These are phyloP conservation scores for Sitta europaea DNA, from an alignment of 2,113 vertebrate species.

Conservation along the genomic window DNA sequence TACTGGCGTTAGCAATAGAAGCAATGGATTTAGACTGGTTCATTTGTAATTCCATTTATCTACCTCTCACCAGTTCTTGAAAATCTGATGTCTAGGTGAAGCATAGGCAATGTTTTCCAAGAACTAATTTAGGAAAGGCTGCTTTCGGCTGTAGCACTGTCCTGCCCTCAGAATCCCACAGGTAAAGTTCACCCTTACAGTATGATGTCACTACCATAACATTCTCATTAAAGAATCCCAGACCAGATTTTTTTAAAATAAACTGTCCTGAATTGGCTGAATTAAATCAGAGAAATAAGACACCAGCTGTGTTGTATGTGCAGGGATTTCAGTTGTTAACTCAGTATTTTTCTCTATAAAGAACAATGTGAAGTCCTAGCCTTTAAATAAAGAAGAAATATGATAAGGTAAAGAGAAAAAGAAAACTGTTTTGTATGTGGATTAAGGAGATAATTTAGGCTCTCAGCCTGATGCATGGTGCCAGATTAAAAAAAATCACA, in stretches of 20 bases:
- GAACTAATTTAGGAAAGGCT: neutral
- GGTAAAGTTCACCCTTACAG: neutral
- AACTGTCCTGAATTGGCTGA: neutral
- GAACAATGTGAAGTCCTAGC: neutral
- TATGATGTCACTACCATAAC: neutral
- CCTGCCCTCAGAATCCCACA: neutral
- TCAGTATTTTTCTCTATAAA: neutral
- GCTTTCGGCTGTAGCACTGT: neutral
- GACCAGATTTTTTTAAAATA: neutral
- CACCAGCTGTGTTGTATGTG: neutral
- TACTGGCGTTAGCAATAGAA: neutral
- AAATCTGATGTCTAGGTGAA: neutral
- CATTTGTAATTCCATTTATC: neutral
- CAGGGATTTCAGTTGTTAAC: neutral
- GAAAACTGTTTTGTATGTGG: neutral
- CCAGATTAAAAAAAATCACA: neutral
- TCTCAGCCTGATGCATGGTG: neutral
- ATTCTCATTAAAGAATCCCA: neutral
- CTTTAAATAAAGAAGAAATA: neutral
- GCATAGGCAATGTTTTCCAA: neutral
- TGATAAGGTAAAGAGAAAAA: neutral
- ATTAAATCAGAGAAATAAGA: neutral
- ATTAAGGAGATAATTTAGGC: neutral
- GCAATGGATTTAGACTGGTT: neutral
- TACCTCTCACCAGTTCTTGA: fast-evolving